Evolutionary conservation across 30 jellyfish, hydroid and myxozoan genomes (phyloP).

Genomic region (Aurelia aurita): DNA sequence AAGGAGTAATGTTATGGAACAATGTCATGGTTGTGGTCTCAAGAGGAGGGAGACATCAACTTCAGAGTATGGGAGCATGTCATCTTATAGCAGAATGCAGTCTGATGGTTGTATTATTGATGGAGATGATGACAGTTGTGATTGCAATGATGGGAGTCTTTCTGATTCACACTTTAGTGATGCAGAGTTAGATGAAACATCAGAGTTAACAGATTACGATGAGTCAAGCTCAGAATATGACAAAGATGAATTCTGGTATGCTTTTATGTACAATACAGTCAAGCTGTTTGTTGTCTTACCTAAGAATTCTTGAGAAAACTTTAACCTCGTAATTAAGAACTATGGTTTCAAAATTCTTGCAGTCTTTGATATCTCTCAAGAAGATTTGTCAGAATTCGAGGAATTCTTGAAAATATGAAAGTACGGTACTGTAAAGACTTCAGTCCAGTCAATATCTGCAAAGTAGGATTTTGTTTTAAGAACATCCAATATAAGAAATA

Average conservation of each 20-base stretch:
- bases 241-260: constrained; percentile 36
- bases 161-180: constrained; percentile 32
- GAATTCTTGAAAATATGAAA: too few relatives aligned
- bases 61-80: constrained; percentile 75
- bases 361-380: too few relatives aligned
- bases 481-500: too few relatives aligned
- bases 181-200: constrained; percentile 10
- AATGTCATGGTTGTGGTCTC: constrained; percentile 62
- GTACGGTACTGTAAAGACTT: too few relatives aligned
- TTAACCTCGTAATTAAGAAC: too few relatives aligned
- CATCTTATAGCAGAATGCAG: constrained; percentile 16
- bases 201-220: neutral
- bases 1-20: neutral
- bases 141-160: constrained; percentile 40
- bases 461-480: too few relatives aligned
- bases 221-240: neutral
- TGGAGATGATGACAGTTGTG: constrained; percentile 53
- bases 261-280: neutral
- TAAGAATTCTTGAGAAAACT: too few relatives aligned
- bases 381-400: too few relatives aligned
- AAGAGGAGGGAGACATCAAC: constrained; percentile 18
- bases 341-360: too few relatives aligned
- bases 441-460: too few relatives aligned
- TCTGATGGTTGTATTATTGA: neutral
- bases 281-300: too few relatives aligned